These are phyloP conservation scores for Spodoptera littoralis DNA, from an alignment of 2,888 invertebrate species.

Conservation along the genomic window DNA sequence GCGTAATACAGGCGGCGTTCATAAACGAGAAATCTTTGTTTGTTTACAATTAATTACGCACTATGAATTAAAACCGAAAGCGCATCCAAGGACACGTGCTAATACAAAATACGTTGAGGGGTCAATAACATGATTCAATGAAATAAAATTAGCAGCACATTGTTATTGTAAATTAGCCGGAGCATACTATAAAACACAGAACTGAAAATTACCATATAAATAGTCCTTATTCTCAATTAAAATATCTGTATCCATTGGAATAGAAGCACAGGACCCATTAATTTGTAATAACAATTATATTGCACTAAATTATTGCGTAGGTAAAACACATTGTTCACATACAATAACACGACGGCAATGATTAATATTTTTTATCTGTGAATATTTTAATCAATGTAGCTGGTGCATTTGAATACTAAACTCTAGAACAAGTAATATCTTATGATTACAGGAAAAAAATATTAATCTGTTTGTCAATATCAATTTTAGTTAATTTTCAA, in stretches of 20 bases:
- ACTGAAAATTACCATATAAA: conserved; percentile 75
- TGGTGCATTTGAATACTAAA: conserved; percentile 26
- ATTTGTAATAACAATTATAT: conserved; percentile 26
- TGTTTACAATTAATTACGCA: conserved; percentile 19
- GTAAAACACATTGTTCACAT: conserved; percentile 29
- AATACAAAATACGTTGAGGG: conserved; percentile 60
- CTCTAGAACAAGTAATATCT: too few species aligned
- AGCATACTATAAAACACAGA: conserved; percentile 41
- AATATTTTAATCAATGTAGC: conserved; percentile 10
- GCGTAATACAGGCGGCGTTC: conserved; percentile 1
- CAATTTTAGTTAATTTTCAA: too few species aligned
- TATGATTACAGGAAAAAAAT: too few species aligned
- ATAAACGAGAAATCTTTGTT: conserved; percentile 20
- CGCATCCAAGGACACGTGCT: conserved; percentile 69
- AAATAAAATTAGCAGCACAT: conserved; percentile 59
- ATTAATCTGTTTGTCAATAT: too few species aligned
- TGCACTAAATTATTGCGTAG: conserved; percentile 34
- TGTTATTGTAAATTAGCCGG: conserved; percentile 68
- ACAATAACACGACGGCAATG: conserved; percentile 55
- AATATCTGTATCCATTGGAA: conserved; percentile 85
- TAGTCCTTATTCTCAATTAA: conserved; percentile 77
- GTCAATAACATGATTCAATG: conserved; percentile 66
- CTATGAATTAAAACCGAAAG: conserved; percentile 62
- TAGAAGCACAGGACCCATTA: conserved; percentile 36
- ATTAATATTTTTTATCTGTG: conserved; percentile 43